phyloP scores from a whole-genome alignment of 2,797 vertebrate species.

The Anas flavirostris region DNA sequence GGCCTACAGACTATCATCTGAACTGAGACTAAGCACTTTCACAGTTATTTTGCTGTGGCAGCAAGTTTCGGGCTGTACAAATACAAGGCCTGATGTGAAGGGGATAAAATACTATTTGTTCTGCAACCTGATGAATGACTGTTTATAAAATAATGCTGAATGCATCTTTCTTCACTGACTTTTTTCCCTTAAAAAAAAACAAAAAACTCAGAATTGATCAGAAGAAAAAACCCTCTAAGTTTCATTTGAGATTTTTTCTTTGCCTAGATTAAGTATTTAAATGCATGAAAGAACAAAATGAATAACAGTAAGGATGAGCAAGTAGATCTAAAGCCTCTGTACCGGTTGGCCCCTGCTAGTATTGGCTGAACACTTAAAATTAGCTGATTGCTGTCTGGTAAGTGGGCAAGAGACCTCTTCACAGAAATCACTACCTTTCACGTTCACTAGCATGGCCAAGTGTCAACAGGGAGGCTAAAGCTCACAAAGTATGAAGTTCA shows the following conservation, averaged over 20 bases:
- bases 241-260: not conserved
- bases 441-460: not conserved
- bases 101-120: constrained; percentile 54
- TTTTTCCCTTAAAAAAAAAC: not conserved
- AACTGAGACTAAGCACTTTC: constrained; percentile 63
- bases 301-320: not conserved
- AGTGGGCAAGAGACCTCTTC: not conserved
- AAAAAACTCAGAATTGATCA: not conserved
- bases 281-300: not conserved
- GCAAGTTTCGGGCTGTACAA: constrained; percentile 63
- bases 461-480: not conserved
- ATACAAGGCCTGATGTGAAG: not conserved
- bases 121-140: constrained; percentile 39
- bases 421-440: not conserved
- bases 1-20: constrained; percentile 12
- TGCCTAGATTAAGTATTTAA: not conserved
- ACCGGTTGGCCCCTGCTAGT: not conserved
- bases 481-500: not conserved
- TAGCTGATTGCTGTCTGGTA: not conserved
- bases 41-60: constrained; percentile 53
- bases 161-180: not conserved
- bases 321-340: not conserved
- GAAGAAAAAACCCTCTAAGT: not conserved
- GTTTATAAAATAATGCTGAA: constrained; percentile 7
- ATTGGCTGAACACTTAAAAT: not conserved